Evolutionary conservation across 1,140 invertebrate species (phyloP), one percentile per base, ranked within the genome.

Genomic region (Pomacea maculata): DNA sequence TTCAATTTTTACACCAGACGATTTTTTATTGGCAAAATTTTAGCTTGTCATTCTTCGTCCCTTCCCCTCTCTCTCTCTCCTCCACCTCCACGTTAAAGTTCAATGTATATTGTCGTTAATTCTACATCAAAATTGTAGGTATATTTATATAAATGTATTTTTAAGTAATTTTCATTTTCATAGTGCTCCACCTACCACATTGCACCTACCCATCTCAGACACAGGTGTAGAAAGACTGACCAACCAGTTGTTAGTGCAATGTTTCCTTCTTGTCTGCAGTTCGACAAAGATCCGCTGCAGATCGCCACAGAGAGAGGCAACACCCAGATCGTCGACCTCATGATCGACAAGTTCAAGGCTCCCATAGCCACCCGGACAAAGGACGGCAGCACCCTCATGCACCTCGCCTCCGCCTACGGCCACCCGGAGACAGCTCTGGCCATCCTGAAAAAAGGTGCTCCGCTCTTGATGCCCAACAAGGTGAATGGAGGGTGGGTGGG

Each of bases 401-500:
- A 99, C 90, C 98, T 99, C 78, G 98, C 98, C 0, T 98, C 97
- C 0, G 82, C 87, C n/a, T 97, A 96, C 90, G 98, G 98, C 0
- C 98, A 99, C 91, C 97, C 98, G 1, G 97, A 99, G 85, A 99
- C 98, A 84, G 98, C 98, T n/a, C 96, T 98, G 92, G 97, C 98
- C 94, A 95, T 99, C 45, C 96, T 99, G 89, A 99, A 98, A 90
- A 98, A 98, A 91, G 98, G 98, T 8, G 98, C 99, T n/a, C 99
- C 99, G 82, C 93, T 99, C 1, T 97, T 99, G 88, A 99, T 99
- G 98, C 98, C 98, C 82, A 99, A 99, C 92, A 99, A 99, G 87
- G 91, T 92, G 81, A 70, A 17, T 63, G 10, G 19, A 25, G 70
- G 21, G 10, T n/a, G 19, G 4, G 3, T 71, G 34, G 15, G 19